phyloP scores from a whole-genome alignment of 2,797 vertebrate genomes.

The Pteronotus mesoamericanus region DNA sequence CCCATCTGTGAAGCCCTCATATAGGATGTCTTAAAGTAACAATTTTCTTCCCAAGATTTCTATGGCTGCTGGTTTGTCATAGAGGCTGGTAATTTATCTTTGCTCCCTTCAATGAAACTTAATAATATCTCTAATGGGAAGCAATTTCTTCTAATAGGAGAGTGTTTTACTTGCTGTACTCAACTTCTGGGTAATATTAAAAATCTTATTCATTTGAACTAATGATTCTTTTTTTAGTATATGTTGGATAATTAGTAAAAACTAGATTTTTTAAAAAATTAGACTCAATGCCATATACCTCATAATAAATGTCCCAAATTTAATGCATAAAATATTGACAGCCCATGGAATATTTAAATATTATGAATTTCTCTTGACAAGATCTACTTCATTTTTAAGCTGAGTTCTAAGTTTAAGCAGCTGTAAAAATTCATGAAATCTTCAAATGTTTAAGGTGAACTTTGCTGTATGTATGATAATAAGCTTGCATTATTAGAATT shows the following conservation, averaged over 20 bases:
- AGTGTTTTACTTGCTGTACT: neutral
- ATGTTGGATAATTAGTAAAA: neutral
- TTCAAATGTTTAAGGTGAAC: neutral
- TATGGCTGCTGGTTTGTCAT: neutral
- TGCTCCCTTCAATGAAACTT: neutral
- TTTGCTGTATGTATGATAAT: neutral
- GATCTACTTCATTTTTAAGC: neutral
- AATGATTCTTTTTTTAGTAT: neutral
- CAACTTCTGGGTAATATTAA: neutral
- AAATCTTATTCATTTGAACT: slow-evolving; percentile 4
- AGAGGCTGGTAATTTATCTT: neutral
- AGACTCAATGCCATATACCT: neutral
- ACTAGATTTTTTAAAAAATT: neutral
- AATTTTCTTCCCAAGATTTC: neutral
- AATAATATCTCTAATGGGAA: neutral
- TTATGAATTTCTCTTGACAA: neutral
- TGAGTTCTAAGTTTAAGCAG: neutral
- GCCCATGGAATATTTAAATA: neutral
- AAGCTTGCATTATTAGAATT: neutral
- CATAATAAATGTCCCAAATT: neutral
- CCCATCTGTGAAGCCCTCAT: neutral
- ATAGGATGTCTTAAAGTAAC: neutral
- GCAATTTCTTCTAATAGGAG: neutral
- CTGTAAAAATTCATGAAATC: neutral
- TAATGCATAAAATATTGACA: neutral